A percentile compares a stretch with the other conserved stretches of the same genome.
Evolutionary conservation across 2,888 invertebrate species (phyloP).

Genomic region (Biston betularia): DNA sequence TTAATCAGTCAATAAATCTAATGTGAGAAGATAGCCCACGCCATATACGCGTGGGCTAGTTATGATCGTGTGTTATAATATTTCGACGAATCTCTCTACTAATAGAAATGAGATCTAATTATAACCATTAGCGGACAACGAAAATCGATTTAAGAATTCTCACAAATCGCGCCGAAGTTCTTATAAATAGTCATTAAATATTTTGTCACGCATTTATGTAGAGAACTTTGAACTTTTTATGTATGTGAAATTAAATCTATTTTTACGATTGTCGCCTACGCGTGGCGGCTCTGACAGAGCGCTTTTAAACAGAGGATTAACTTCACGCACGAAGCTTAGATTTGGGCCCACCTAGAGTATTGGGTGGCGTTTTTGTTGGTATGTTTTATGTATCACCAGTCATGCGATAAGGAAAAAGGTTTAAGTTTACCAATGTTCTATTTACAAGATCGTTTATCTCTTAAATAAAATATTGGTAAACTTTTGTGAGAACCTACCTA

Average conservation of each 20-base stretch:
- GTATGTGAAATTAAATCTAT: slow-evolving; percentile 63
- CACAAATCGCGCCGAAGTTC: slow-evolving; percentile 52
- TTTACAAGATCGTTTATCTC: neutral
- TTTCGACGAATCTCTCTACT: slow-evolving; percentile 7
- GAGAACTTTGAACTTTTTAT: slow-evolving; percentile 55
- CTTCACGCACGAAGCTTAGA: slow-evolving; percentile 30
- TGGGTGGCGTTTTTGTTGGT: slow-evolving; percentile 19
- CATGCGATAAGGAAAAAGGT: slow-evolving; percentile 6
- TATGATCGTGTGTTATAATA: slow-evolving; percentile 1
- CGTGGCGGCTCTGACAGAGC: slow-evolving; percentile 33
- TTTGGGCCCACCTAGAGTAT: slow-evolving; percentile 23
- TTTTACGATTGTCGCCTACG: slow-evolving; percentile 62
- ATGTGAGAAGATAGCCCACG: neutral
- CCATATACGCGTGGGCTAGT: neutral
- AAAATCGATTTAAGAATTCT: slow-evolving; percentile 48
- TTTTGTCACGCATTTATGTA: slow-evolving; percentile 67
- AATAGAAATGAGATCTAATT: slow-evolving; percentile 16
- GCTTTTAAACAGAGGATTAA: slow-evolving; percentile 25
- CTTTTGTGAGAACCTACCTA: too few relatives aligned
- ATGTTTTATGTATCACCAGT: neutral
- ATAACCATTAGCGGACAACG: slow-evolving; percentile 39
- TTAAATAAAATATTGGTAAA: neutral
- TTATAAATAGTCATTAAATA: slow-evolving; percentile 69
- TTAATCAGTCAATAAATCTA: neutral
- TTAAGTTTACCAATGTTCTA: neutral